Base-by-base conservation (phyloP, 1,140 invertebrate species). In the Octopus sinensis region DNA sequence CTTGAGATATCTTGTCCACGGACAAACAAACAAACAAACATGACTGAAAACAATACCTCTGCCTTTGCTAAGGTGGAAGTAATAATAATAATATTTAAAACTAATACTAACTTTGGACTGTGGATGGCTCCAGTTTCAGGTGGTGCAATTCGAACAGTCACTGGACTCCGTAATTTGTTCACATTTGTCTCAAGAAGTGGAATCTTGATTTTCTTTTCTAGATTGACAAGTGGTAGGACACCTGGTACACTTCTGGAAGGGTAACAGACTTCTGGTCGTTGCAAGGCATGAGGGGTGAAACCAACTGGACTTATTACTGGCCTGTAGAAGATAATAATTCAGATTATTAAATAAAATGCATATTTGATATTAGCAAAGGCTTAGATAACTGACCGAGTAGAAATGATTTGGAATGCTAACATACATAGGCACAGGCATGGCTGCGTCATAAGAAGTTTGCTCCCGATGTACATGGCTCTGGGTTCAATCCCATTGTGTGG, bases 71-170 rank as follows among this genome's bases (percentile, higher is more conserved):
- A 43, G 30, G 30, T 2, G 2, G 30, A 43, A 43, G 30, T 43
- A 43, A 2, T 43, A 43, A 2, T 43, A 43, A 2, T n/a, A 43
- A 43, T 43, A 2, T 43, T 43, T 43, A 43, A 43, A 43, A 43
- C 30, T 43, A 23, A 4, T 9, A 77, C 53, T 52, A 10, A 53
- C 54, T 13, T 54, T 54, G 54, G 43, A 13, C 13, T 71, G 62
- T 75, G 23, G 75, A 53, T 54, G 17, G 54, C 43, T 79, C 54
- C 23, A 4, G 54, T 79, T 51, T 83, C 82, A 9, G 83, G 83
- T 53, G 83, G 80, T 43, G 83, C 83, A 54, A 84, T 79, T 54
- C 81, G 81, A 6, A 84, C 83, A 73, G 83, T 84, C 52, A 79
- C 81, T 76, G 82, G 83, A 75, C 80, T 82, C 52, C 79, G 52